Evolutionary conservation across 2,113 vertebrate species (phyloP), one percentile per base, ranked within the genome.

Genomic region (Formicarius rufipectus): DNA sequence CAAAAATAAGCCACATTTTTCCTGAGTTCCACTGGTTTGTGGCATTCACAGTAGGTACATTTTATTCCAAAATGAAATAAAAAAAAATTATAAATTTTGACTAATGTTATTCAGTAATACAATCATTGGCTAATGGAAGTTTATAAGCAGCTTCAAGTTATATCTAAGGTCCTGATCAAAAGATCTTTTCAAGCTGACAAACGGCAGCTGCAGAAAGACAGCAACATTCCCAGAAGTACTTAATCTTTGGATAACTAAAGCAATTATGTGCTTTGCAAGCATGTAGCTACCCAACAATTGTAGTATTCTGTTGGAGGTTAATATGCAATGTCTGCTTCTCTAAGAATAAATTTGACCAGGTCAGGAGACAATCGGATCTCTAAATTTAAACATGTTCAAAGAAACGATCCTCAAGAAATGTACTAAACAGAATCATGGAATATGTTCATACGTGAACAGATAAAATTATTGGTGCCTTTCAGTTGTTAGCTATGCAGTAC

Each of bases 1-100:
- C 77, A 67, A 90, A 85, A 94, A 71, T 4, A 49, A 25, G 11
- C 19, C n/a, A 49, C 2, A 8, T 17, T 58, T 52, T 88, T 21
- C 14, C 25, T 27, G 37, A 76, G 33, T 58, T 92, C 33, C 59
- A 73, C 5, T 35, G 39, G 13, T 58, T 49, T 50, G 62, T 53
- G 63, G 19, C 1, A 7, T 80, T 30, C 31, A 25, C 11, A 52
- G 16, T 24, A 58, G 0, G 3, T 16, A 58, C 1, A 4, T 64
- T 92, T 88, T 60, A 66, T 39, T 63, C 30, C 58, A 79, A 73
- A 91, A 63, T 16, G 7, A 55, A 63, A 67, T n/a, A 0, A 45
- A 75, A 84, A 75, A 84, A 42, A 24, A 1, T 0, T 27, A 0
- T 20, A 68, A 50, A 4, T 44, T 55, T 37, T 4, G 77, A 74